phyloP scores from a whole-genome alignment of 64 coral and sea anemone species.

The Stichodactyla helianthus region DNA sequence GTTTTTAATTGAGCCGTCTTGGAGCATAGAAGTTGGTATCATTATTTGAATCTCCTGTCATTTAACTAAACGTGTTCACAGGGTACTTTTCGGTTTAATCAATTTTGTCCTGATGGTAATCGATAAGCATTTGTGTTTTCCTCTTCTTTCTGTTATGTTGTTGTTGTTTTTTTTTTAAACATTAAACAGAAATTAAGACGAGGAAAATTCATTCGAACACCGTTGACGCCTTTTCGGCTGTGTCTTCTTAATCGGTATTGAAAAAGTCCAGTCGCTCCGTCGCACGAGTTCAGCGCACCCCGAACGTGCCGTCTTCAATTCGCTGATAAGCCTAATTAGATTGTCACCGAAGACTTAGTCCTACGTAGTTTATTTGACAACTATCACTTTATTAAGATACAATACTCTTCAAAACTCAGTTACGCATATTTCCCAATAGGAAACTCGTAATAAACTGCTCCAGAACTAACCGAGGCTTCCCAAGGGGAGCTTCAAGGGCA shows the following conservation, averaged over 20 bases:
- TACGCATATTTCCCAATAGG: too few relatives aligned
- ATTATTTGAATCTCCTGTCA: not conserved
- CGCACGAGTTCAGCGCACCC: not conserved
- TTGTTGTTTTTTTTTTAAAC: not conserved
- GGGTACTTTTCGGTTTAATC: not conserved
- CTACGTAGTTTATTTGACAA: not conserved
- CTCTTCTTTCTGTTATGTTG: not conserved
- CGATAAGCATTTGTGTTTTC: not conserved
- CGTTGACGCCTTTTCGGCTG: slow-evolving; percentile 5
- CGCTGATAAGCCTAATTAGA: slow-evolving; percentile 4
- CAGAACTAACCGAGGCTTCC: too few relatives aligned
- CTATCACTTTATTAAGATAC: not conserved
- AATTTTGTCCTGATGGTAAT: not conserved
- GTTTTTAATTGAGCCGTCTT: not conserved
- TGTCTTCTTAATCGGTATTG: not conserved
- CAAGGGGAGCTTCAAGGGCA: too few relatives aligned
- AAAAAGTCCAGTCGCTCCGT: not conserved
- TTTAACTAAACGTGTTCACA: not conserved
- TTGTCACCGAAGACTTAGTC: not conserved
- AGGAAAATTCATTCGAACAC: not conserved
- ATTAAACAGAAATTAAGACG: not conserved
- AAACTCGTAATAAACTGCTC: too few relatives aligned
- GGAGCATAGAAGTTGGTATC: not conserved
- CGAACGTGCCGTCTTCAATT: not conserved
- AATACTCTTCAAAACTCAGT: not conserved